phyloP scores from a whole-genome alignment of 1,140 invertebrate genomes.

The Capitella teleta region DNA sequence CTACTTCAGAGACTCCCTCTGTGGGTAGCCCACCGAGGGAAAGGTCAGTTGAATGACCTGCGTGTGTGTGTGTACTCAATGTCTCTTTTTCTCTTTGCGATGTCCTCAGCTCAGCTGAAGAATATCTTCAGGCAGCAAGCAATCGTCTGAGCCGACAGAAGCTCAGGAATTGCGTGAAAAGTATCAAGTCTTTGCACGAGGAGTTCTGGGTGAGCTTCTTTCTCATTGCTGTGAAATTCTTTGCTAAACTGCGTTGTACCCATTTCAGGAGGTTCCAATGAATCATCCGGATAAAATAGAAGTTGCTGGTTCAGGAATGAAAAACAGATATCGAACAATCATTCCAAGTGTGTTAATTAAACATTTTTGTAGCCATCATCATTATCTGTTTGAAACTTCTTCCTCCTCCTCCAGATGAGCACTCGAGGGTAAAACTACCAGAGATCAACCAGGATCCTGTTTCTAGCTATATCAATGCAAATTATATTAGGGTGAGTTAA shows the following conservation, averaged over 20 bases:
- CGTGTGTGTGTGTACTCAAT: too few species aligned
- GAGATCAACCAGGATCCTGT: constrained; percentile 69
- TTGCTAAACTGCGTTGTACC: neutral
- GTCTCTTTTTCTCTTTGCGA: too few species aligned
- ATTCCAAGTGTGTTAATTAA: constrained; percentile 55
- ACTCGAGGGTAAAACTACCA: constrained; percentile 78
- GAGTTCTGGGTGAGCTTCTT: constrained; percentile 63
- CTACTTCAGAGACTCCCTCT: constrained; percentile 27
- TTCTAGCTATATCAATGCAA: constrained; percentile 95
- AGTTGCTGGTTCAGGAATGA: constrained; percentile 73
- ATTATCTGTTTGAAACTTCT: neutral
- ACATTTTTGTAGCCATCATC: neutral
- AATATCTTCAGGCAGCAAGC: constrained; percentile 53
- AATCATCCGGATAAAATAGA: constrained; percentile 79
- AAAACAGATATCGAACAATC: constrained; percentile 81
- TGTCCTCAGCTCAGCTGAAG: constrained; percentile 47
- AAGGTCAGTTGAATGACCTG: constrained; percentile 40
- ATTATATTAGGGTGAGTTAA: constrained; percentile 69
- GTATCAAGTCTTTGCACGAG: constrained; percentile 56
- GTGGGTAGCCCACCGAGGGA: constrained; percentile 45
- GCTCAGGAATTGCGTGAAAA: constrained; percentile 52
- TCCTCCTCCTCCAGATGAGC: constrained; percentile 60
- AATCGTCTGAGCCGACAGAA: constrained; percentile 57
- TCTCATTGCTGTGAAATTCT: neutral
- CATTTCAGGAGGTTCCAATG: constrained; percentile 61